Conservation (phyloP, 2,797 vertebrate genomes). For the Argya squamiceps region DNA sequence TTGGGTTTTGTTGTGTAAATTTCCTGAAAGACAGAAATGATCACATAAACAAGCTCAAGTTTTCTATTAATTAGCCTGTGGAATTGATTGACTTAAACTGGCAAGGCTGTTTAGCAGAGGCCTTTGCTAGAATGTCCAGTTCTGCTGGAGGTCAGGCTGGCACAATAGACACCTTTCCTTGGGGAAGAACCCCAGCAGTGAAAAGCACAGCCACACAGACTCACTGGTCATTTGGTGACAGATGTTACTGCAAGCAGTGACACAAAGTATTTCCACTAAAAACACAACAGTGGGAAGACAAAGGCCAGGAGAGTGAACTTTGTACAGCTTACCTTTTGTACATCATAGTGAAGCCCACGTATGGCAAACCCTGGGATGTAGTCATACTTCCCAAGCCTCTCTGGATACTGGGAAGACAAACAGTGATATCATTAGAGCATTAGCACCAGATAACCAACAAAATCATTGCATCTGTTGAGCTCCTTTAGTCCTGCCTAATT, state of each 20-base stretch:
- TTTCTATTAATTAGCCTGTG: neutral
- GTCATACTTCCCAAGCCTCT: constrained; percentile 79
- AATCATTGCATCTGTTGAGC: neutral
- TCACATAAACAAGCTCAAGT: neutral
- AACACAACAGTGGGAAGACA: neutral
- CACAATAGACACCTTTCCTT: neutral
- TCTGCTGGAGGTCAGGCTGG: neutral
- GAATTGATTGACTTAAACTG: neutral
- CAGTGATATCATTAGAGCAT: rapidly evolving
- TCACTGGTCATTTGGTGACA: neutral
- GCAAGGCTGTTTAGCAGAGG: neutral
- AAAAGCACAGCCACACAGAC: neutral
- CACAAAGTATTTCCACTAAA: neutral
- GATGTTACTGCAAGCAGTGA: neutral
- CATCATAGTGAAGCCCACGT: constrained; percentile 83
- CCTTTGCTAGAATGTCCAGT: neutral
- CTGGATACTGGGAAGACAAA: constrained; percentile 76
- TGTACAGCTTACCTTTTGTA: constrained; percentile 77
- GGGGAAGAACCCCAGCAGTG: neutral
- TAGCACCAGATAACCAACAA: neutral
- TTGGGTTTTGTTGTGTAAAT: neutral
- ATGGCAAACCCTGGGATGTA: constrained; percentile 83
- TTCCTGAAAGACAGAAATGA: constrained; percentile 5
- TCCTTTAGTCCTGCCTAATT: neutral
- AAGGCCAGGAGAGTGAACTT: neutral